Percentiles rank a stretch among this genome's conserved stretches.
These are phyloP conservation scores for Agrypnia vestita DNA, from an alignment of 1,140 invertebrate genomes.

Conservation along the genomic window DNA sequence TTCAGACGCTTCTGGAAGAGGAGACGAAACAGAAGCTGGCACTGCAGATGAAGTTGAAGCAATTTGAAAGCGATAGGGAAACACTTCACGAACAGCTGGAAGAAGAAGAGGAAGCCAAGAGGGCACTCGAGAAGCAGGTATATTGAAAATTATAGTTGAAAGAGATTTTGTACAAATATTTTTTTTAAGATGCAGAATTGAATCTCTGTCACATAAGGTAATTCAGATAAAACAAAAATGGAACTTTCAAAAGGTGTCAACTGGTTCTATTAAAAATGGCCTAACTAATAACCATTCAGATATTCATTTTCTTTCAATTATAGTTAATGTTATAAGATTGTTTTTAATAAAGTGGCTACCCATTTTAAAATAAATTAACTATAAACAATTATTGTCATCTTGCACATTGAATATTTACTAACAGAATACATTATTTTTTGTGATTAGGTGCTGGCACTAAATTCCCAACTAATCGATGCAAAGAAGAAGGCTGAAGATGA, in stretches of 20 bases:
- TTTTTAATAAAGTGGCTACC: too few relatives aligned
- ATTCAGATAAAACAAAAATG: too few relatives aligned
- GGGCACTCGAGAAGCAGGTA: slow-evolving; percentile 87
- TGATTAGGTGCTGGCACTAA: slow-evolving; percentile 77
- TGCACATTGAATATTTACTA: too few relatives aligned
- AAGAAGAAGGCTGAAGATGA: slow-evolving; percentile 97
- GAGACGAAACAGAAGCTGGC: slow-evolving; percentile 96
- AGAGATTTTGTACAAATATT: too few relatives aligned
- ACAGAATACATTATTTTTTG: neutral
- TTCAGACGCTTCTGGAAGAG: slow-evolving; percentile 88
- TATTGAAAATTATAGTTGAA: neutral
- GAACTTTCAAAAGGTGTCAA: neutral
- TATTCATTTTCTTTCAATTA: neutral
- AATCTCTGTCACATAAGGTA: too few relatives aligned
- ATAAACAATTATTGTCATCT: too few relatives aligned
- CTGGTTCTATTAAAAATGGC: neutral
- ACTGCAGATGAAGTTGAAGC: slow-evolving; percentile 89
- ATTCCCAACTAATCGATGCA: slow-evolving; percentile 85
- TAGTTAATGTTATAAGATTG: neutral
- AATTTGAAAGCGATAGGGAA: slow-evolving; percentile 92
- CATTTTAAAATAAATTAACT: too few relatives aligned
- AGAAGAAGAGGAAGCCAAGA: slow-evolving; percentile 94
- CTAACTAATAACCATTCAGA: neutral
- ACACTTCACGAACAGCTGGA: slow-evolving; percentile 92
- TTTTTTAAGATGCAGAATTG: too few relatives aligned